Conservation (phyloP, 2,888 invertebrate species). For the Cryptus viduatorius region DNA sequence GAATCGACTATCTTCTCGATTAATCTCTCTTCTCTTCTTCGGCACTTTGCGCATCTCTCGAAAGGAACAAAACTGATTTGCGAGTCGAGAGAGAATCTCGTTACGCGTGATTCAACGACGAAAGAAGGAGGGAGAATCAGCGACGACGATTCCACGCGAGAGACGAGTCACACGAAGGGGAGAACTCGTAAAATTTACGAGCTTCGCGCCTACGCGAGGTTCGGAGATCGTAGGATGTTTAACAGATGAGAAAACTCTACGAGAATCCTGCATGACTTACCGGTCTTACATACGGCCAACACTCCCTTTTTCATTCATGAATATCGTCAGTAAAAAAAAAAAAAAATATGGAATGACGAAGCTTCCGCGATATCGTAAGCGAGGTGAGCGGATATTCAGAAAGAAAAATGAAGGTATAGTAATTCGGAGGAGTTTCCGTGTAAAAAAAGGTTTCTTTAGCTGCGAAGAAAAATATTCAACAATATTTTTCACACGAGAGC, state of each 20-base stretch:
- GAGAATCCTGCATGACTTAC: not conserved
- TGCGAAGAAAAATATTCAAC: no score
- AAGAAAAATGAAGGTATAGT: no score
- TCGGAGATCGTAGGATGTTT: not conserved
- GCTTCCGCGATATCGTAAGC: no score
- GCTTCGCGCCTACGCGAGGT: not conserved
- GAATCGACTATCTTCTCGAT: not conserved
- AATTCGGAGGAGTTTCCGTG: not conserved
- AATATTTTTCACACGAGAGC: no score
- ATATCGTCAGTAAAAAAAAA: no score
- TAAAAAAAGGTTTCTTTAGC: not conserved
- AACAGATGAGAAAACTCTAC: not conserved
- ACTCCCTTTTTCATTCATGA: no score
- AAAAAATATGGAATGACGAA: no score
- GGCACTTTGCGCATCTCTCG: not conserved
- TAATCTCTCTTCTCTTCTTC: not conserved
- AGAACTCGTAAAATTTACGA: conserved; percentile 15
- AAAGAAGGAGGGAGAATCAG: not conserved
- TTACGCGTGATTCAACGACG: conserved; percentile 20
- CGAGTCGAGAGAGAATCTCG: conserved; percentile 1
- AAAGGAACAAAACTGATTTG: not conserved
- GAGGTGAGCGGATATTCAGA: no score
- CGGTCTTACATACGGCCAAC: no score
- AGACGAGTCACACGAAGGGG: conserved; percentile 1
- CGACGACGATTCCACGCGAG: not conserved